Evolutionary conservation across 2,888 invertebrate species (phyloP).

Genomic region (Deroplatys truncata): DNA sequence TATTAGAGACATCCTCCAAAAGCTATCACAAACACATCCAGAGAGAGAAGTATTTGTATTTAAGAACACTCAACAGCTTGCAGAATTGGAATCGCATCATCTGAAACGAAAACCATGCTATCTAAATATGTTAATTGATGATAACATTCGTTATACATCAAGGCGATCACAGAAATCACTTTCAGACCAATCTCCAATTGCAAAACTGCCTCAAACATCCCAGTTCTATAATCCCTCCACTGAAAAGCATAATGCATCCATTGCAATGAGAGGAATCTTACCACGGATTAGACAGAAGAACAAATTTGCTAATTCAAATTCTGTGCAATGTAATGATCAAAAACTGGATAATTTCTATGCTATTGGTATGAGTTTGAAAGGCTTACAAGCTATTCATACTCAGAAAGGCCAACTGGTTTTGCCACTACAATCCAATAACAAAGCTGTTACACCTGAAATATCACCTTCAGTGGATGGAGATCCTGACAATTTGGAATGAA

Average conservation of each 20-base stretch:
- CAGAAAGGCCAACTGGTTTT: constrained; percentile 16
- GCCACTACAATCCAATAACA: constrained; percentile 13
- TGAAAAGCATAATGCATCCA: not conserved
- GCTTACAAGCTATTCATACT: not conserved
- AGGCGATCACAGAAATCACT: constrained; percentile 1
- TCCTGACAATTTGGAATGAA: not conserved
- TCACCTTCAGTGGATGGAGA: not conserved
- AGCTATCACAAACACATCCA: constrained; percentile 13
- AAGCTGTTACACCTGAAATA: not conserved
- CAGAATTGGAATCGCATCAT: not conserved
- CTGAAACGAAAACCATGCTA: not conserved
- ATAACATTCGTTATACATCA: not conserved
- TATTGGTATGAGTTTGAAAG: constrained; percentile 24
- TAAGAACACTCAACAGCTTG: not conserved
- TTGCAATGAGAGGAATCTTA: not conserved
- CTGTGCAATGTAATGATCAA: not conserved
- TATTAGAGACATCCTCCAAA: constrained; percentile 16
- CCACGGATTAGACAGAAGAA: constrained; percentile 22
- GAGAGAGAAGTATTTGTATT: constrained; percentile 12
- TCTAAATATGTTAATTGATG: not conserved
- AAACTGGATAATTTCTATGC: constrained; percentile 22
- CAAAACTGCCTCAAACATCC: not conserved
- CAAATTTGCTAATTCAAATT: not conserved
- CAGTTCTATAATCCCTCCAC: not conserved
- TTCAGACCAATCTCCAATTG: not conserved